A percentile compares a stretch with the other conserved stretches of the same genome.
These are phyloP conservation scores for Steinernema khuongi DNA, from an alignment of 1,140 invertebrate species.

Conservation along the genomic window DNA sequence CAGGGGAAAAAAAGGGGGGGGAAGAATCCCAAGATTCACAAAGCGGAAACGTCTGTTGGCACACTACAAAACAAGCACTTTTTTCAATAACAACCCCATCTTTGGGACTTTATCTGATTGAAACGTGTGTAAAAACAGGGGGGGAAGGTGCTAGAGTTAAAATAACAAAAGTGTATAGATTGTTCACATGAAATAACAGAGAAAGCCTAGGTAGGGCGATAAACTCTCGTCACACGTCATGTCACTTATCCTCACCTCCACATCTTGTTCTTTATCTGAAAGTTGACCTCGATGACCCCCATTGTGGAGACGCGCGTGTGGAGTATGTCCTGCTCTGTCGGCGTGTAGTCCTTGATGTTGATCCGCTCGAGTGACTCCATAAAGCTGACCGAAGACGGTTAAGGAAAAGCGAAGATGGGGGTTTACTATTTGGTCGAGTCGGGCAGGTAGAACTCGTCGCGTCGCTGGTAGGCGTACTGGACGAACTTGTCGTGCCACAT, in stretches of 20 bases:
- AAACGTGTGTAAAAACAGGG: too few relatives aligned
- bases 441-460: constrained; percentile 4
- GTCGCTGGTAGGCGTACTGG: neutral
- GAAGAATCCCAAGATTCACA: too few relatives aligned
- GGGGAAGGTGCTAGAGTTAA: too few relatives aligned
- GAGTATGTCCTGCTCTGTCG: constrained; percentile 58
- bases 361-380: constrained; percentile 70
- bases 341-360: constrained; percentile 61
- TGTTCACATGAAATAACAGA: too few relatives aligned
- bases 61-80: neutral
- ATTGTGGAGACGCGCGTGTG: constrained; percentile 59
- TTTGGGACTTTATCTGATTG: too few relatives aligned
- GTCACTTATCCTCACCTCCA: constrained; percentile 60
- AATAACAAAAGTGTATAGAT: too few relatives aligned
- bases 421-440: constrained; percentile 15
- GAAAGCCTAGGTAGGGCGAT: too few relatives aligned
- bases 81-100: too few relatives aligned
- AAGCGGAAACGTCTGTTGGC: too few relatives aligned
- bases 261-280: constrained; percentile 59
- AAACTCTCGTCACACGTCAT: neutral
- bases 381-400: constrained; percentile 61
- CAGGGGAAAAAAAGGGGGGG: too few relatives aligned
- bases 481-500: constrained; percentile 18
- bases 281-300: constrained; percentile 60
- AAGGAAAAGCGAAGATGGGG: neutral